Evolutionary conservation across 2,113 vertebrate species (phyloP).

Genomic region (Dipodomys stephensi): DNA sequence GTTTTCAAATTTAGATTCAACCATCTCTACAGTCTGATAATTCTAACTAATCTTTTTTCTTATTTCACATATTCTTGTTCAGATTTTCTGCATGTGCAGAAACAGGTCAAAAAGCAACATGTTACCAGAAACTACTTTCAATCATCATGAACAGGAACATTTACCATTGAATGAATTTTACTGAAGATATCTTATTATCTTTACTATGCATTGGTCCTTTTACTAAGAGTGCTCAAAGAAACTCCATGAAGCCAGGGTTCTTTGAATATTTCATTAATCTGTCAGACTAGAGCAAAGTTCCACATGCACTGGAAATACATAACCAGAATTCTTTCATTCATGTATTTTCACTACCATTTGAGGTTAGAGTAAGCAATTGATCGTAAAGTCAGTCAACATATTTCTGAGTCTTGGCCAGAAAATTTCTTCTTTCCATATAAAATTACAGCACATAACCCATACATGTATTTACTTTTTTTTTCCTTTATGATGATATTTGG

Average conservation of each 20-base stretch:
- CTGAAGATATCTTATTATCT: conserved; percentile 19
- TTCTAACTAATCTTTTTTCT: conserved; percentile 31
- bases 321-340: background rate
- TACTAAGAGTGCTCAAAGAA: background rate
- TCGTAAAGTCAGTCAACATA: background rate
- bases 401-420: background rate
- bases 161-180: conserved; percentile 38
- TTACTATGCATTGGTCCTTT: background rate
- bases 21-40: background rate
- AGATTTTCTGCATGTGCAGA: too few relatives aligned
- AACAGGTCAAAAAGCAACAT: background rate
- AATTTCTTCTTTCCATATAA: background rate
- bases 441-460: background rate
- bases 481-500: background rate
- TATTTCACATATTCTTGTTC: background rate
- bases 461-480: background rate
- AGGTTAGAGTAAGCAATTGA: background rate
- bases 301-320: background rate
- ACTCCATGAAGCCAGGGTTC: background rate
- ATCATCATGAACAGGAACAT: background rate
- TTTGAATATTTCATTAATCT: conserved; percentile 18
- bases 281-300: background rate
- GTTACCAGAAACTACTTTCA: background rate
- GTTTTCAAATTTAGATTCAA: background rate
- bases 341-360: background rate